Evolutionary conservation across 1,140 invertebrate genomes (phyloP).

Genomic region (Penaeus chinensis): DNA sequence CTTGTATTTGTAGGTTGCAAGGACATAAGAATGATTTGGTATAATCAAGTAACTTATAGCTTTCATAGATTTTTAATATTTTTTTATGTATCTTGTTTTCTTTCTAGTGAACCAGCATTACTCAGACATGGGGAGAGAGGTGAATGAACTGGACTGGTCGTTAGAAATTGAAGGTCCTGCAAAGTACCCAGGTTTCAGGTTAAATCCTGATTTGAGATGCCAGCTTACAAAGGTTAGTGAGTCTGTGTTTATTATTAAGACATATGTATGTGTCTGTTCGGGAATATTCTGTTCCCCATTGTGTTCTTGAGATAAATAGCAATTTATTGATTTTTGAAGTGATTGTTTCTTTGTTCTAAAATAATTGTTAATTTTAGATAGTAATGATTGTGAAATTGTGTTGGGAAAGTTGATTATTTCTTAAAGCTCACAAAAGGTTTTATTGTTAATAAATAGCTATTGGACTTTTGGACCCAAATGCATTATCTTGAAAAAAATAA

Average conservation of each 20-base stretch:
- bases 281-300: neutral
- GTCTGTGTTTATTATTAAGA: neutral
- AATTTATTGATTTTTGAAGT: too few species aligned
- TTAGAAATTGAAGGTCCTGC: slow-evolving; percentile 57
- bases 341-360: too few species aligned
- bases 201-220: slow-evolving; percentile 31
- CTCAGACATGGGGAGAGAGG: slow-evolving; percentile 58
- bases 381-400: too few species aligned
- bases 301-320: too few species aligned
- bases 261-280: neutral
- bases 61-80: neutral
- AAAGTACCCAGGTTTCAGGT: slow-evolving; percentile 51
- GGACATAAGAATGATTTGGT: neutral
- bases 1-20: neutral
- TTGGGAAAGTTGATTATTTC: too few species aligned
- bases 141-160: slow-evolving; percentile 59
- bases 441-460: too few species aligned
- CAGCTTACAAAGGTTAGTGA: slow-evolving; percentile 41
- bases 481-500: too few species aligned
- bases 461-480: too few species aligned
- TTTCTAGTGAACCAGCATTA: slow-evolving; percentile 53
- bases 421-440: too few species aligned
- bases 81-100: slow-evolving; percentile 26
- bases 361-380: too few species aligned
- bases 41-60: neutral